Evolutionary conservation across 2,888 invertebrate species (phyloP).

Genomic region (Subacronicta megacephala): DNA sequence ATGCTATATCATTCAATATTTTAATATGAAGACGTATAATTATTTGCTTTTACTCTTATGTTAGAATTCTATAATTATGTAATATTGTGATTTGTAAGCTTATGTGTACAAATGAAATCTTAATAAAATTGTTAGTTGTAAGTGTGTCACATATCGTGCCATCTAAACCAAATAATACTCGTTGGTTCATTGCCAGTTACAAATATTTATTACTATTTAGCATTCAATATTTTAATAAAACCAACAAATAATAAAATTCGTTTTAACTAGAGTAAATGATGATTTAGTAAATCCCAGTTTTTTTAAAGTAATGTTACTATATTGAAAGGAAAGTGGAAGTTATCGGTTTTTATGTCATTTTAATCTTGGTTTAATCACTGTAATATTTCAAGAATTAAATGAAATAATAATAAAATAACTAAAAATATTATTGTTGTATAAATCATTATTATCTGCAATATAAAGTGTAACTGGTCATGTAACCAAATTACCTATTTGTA

Average conservation of each 20-base stretch:
- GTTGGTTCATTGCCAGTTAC: constrained; percentile 37
- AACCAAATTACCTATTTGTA: constrained; percentile 36
- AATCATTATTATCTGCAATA: background rate
- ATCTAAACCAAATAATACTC: constrained; percentile 56
- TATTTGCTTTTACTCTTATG: constrained; percentile 12
- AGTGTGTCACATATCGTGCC: constrained; percentile 56
- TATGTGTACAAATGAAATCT: constrained; percentile 1
- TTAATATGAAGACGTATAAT: background rate
- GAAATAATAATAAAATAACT: no score
- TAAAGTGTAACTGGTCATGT: constrained; percentile 38
- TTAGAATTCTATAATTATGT: constrained; percentile 5
- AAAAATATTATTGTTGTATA: constrained; percentile 7
- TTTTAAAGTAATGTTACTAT: no score
- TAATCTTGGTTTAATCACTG: no score
- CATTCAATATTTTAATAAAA: background rate
- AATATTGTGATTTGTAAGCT: constrained; percentile 33
- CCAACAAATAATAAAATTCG: no score
- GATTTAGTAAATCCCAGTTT: no score
- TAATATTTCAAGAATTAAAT: no score
- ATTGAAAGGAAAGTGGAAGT: no score
- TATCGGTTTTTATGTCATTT: no score
- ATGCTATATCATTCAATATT: no score
- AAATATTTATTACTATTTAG: background rate
- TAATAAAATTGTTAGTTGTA: constrained; percentile 32
- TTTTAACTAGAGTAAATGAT: no score